These are phyloP conservation scores for Eulemur rubriventer DNA, from an alignment of 2,797 vertebrate species.

Conservation along the genomic window DNA sequence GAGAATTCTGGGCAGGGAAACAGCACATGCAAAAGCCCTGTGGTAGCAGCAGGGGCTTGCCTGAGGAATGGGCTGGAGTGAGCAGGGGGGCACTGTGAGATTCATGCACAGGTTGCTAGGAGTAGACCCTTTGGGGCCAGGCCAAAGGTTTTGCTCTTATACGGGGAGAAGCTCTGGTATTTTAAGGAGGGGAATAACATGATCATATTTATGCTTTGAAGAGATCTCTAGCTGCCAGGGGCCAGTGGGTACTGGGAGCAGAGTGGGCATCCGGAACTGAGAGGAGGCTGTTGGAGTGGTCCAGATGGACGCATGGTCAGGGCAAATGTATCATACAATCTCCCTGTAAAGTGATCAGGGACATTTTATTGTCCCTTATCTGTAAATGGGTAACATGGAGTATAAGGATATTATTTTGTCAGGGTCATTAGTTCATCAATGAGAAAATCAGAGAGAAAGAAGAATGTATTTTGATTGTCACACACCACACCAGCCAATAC, in stretches of 20 bases:
- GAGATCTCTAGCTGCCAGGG: background rate
- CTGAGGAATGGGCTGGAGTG: background rate
- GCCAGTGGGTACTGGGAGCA: background rate
- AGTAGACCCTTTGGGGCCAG: background rate
- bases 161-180: background rate
- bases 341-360: background rate
- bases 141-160: background rate
- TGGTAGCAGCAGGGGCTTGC: background rate
- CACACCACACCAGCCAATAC: background rate
- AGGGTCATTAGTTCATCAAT: background rate
- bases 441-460: background rate
- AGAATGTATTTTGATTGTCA: background rate
- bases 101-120: background rate
- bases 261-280: background rate
- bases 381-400: background rate
- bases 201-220: background rate
- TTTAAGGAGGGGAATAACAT: background rate
- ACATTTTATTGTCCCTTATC: background rate
- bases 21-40: background rate
- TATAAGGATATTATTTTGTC: background rate
- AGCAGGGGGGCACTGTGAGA: rapidly evolving
- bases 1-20: background rate
- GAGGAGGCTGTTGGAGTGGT: background rate
- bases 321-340: background rate
- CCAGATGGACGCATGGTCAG: background rate